Evolutionary conservation across 2,888 invertebrate genomes (phyloP).

Genomic region (Eubasilissa splendida): DNA sequence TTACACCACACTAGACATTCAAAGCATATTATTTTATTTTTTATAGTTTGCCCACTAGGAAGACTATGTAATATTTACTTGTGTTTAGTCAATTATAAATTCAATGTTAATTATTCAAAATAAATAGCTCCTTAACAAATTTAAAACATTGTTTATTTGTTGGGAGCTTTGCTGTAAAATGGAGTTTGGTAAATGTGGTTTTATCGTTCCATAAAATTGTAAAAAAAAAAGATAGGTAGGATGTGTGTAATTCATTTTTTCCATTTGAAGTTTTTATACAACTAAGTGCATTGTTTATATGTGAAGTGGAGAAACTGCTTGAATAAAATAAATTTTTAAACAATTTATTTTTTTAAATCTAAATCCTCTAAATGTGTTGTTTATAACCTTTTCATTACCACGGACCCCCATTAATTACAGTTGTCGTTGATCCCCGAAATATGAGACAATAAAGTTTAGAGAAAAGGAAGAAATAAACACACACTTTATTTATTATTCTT

Average conservation of each 20-base stretch:
- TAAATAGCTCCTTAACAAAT: constrained; percentile 1
- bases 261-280: constrained; percentile 47
- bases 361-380: too few relatives aligned
- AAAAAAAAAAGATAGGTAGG: constrained; percentile 22
- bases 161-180: neutral
- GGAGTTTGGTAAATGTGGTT: neutral
- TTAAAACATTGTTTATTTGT: neutral
- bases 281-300: constrained; percentile 54
- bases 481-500: too few relatives aligned
- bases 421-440: too few relatives aligned
- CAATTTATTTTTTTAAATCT: constrained; percentile 1
- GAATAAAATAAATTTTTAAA: constrained; percentile 52
- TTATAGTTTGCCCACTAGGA: too few relatives aligned
- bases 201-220: constrained; percentile 6
- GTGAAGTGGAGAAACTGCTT: constrained; percentile 55
- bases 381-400: too few relatives aligned
- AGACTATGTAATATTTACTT: constrained; percentile 6
- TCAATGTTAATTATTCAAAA: constrained; percentile 4
- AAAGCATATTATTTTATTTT: too few relatives aligned
- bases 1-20: neutral
- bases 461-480: too few relatives aligned
- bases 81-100: constrained; percentile 21
- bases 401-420: too few relatives aligned
- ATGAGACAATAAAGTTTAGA: too few relatives aligned
- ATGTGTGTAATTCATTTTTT: constrained; percentile 49